Evolutionary conservation across 1,140 invertebrate genomes (phyloP), one percentile per base, ranked within the genome.

Genomic region (Drosophila suzukii): DNA sequence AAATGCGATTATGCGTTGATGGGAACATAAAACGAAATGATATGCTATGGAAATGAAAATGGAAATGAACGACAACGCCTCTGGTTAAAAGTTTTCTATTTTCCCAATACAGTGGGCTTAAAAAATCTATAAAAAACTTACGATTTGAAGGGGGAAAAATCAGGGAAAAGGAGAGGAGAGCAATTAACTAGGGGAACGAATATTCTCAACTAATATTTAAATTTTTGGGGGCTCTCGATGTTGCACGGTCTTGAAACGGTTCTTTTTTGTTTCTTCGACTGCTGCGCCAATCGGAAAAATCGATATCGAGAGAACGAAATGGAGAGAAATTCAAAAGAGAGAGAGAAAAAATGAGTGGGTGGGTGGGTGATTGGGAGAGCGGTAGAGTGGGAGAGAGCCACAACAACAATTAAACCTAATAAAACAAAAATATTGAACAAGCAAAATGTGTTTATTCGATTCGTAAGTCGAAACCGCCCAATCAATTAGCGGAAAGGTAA

Each of bases 251-350:
- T 51, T 32, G 55, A 38, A 55, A 70, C 62, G 43, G 66, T 58
- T 30, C 15, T 20, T 57, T 63, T 71, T 49, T 57, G 36, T 58
- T 72, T 51, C 66, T 49, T 39, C 68, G 54, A 71, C 68, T 72
- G 60, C 63, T 55, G 43, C 58, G 70, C 58, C 75, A 75, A 78
- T 61, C 71, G 75, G 76, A 83, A 83, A 83, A 83, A 83, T 83
- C 81, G 71, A 83, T 83, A 83, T 84, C 66, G 17, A 61, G 36
- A 60, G 47, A 60, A 36, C 11, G 39, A 13, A 75, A 54, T 39
- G 39, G 66, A 66, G 71, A 53, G 60, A 50, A 32, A 47, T 27
- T 46, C 3, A 3, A 27, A 5, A 27, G 12, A 38, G 55, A 27
- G 24, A 20, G 53, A 44, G 49, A 41, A 43, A 47, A 57, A 53